phyloP scores from a whole-genome alignment of 2,113 vertebrate genomes.

The Callipepla squamata region DNA sequence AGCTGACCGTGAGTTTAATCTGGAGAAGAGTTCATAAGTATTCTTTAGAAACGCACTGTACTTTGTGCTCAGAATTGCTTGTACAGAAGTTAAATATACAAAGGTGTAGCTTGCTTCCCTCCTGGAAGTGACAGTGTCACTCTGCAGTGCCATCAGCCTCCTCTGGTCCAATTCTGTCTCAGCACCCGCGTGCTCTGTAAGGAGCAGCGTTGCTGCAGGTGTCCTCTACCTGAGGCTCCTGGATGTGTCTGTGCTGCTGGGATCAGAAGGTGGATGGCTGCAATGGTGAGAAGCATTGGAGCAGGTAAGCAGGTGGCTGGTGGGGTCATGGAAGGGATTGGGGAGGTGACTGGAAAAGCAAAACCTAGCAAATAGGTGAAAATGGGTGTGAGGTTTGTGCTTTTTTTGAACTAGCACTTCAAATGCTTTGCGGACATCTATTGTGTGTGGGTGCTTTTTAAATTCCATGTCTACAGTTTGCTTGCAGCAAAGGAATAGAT shows the following conservation, averaged over 20 bases:
- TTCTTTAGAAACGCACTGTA: accelerated
- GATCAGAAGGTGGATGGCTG: background rate
- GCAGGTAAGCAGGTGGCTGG: background rate
- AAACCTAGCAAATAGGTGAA: background rate
- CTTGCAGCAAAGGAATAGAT: background rate
- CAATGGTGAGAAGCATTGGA: background rate
- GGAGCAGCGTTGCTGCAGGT: background rate
- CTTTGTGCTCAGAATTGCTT: background rate
- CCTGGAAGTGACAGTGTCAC: background rate
- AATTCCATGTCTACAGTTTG: background rate
- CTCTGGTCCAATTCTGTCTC: background rate
- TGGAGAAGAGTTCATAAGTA: background rate
- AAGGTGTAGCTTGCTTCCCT: background rate
- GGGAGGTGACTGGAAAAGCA: background rate
- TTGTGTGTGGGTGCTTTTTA: background rate
- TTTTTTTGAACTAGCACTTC: background rate
- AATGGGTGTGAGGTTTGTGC: background rate
- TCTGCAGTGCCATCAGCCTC: background rate
- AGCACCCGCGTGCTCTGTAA: background rate
- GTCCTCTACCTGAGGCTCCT: background rate
- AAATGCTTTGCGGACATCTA: background rate
- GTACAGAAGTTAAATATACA: background rate
- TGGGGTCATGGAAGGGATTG: background rate
- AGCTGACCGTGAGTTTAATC: background rate
- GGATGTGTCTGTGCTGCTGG: background rate